Base-by-base conservation (phyloP, 2,113 vertebrate genomes). In the Passer montanus region DNA sequence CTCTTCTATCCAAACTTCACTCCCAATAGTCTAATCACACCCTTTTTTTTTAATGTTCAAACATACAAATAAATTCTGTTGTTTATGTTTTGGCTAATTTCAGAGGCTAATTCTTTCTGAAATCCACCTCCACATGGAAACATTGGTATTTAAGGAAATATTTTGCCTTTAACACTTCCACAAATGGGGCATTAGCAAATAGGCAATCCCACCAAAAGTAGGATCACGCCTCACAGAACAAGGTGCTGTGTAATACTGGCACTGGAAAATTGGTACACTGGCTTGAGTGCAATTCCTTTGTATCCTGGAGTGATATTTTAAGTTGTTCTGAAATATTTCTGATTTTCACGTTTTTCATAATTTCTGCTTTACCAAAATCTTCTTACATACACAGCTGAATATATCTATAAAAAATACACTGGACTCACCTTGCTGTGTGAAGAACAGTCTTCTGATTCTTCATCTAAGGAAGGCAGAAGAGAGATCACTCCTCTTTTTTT, bases 361-460 rank as follows among this genome's bases (percentile, higher is more conserved):
- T 53, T 78, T 80, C 2, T 13, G 19, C 55, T 55, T 39, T 60
- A 81, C 30, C 9, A 76, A 63, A 76, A 87, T 74, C 13, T 33
- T 53, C 50, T 84, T 56, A 62, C 26, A 70, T 19, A 62, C 8
- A 58, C 8, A 81, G 22, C 26, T 87, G 13, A 46, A 31, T 26
- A 47, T 22, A 1, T 13, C 37, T n/a, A 22, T n/a, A n/a, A 9
- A 76, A 6, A 9, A 6, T 11, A 64, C 15, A 27, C 20, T 79
- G 44, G 93, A 95, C 94, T 97, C 94, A 98, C 98, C 85, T 96
- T 97, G 66, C 95, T 96, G 49, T 95, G 94, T 33, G 87, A 73
- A 31, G 97, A 97, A 72, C 2, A 90, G 19, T 98, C 98, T 87
- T 98, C 98, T 10, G 55, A 93, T 81, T 98, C 98, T 84, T 98